Evolutionary conservation across 2,888 invertebrate species (phyloP).

Genomic region (Tipula unca): DNA sequence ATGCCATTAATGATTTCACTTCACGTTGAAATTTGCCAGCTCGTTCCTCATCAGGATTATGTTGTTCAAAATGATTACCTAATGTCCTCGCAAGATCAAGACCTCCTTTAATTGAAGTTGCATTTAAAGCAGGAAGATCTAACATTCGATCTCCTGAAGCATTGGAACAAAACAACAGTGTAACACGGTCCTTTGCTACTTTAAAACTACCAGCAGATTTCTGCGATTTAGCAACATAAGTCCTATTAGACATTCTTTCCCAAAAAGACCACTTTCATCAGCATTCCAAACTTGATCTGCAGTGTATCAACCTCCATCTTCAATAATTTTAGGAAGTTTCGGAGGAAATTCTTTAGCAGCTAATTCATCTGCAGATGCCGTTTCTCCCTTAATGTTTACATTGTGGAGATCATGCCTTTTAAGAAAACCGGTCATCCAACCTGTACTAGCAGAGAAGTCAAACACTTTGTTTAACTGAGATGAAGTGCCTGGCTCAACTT

Average conservation of each 20-base stretch:
- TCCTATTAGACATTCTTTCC: slow-evolving; percentile 33
- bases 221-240: slow-evolving; percentile 31
- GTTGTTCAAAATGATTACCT: slow-evolving; percentile 20
- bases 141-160: background rate
- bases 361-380: slow-evolving; percentile 26
- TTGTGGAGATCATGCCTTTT: slow-evolving; percentile 28
- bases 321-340: slow-evolving; percentile 28
- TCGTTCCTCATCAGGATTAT: slow-evolving; percentile 19
- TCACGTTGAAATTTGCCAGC: slow-evolving; percentile 16
- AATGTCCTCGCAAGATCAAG: background rate
- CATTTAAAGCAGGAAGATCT: background rate
- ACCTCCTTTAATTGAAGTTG: background rate
- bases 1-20: slow-evolving; percentile 20
- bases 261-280: slow-evolving; percentile 30
- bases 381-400: slow-evolving; percentile 28
- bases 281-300: slow-evolving; percentile 31
- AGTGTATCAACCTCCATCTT: slow-evolving; percentile 27
- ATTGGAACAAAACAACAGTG: slow-evolving; percentile 24
- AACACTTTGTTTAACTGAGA: background rate
- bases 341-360: slow-evolving; percentile 25
- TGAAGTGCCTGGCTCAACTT: slow-evolving; percentile 24
- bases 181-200: slow-evolving; percentile 29
- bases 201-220: slow-evolving; percentile 29
- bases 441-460: slow-evolving; percentile 25
- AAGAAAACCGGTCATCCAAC: slow-evolving; percentile 27